Percentiles rank a stretch among this genome's conserved stretches.
Conservation (phyloP, 2,888 invertebrate species). For the Coelopa pilipes region DNA sequence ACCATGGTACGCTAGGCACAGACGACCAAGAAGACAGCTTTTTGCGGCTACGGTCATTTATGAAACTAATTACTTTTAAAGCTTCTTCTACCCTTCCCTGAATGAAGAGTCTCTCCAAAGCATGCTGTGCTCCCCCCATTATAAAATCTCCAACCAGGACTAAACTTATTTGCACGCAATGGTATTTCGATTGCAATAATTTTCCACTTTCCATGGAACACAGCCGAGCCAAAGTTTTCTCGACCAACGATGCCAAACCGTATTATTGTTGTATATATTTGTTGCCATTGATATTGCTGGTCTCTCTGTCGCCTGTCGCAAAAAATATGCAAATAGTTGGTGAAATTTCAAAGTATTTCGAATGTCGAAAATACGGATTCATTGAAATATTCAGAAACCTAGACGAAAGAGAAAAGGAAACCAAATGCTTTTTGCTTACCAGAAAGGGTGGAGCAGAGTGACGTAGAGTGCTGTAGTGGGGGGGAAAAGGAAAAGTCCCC, state of each 20-base stretch:
- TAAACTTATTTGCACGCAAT: conserved; percentile 22
- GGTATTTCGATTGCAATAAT: conserved; percentile 28
- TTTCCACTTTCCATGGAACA: background rate
- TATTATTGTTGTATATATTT: too few species aligned
- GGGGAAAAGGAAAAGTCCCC: background rate
- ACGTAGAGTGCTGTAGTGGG: too few species aligned
- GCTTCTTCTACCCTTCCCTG: too few species aligned
- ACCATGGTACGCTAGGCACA: background rate
- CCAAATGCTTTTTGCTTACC: background rate
- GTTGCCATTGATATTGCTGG: too few species aligned
- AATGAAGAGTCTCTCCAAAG: too few species aligned
- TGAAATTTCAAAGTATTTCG: conserved; percentile 20
- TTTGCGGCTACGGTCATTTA: conserved; percentile 28
- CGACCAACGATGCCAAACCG: too few species aligned
- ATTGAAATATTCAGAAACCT: background rate
- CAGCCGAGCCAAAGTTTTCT: background rate
- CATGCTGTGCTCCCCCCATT: background rate
- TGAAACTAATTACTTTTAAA: conserved; percentile 37
- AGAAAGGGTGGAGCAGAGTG: background rate
- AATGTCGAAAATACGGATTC: background rate
- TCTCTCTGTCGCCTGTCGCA: conserved; percentile 12
- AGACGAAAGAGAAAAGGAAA: background rate
- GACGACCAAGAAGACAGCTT: background rate
- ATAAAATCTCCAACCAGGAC: background rate
- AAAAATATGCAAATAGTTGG: conserved; percentile 28